Base-by-base conservation (phyloP, 2,888 invertebrate species). In the Suillia variegata region DNA sequence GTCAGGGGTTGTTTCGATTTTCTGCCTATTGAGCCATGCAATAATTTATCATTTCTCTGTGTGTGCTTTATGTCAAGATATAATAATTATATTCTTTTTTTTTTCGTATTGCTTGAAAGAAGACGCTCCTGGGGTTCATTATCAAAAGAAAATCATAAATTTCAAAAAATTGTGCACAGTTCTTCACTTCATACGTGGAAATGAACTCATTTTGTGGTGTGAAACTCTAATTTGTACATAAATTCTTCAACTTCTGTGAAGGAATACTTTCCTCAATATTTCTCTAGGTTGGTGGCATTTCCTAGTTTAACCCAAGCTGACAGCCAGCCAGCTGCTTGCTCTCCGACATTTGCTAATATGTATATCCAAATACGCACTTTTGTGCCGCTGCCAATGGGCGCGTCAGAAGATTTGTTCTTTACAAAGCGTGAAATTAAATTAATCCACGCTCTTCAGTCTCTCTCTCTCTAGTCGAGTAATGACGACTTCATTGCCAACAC, bases 121-220 rank as follows among this genome's bases (percentile, higher is more conserved):
- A 71, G 68, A 68, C 72, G 71, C 74, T 77, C 75, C 74, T 73
- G 78, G 79, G 76, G 78, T 77, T 68, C 70, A 64, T 60, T 70
- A 59, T 21, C 56, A 47, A 62, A 58, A 15, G 53, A 59, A 59
- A 45, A 20, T 18, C 17, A 18, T 4, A 20, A 45, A 45, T 2
- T 45, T 45, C 20, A 6, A 18, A 45, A 18, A n/a, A 38, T 8
- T 4, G 12, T 38, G 38, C 38, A 38, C 4, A 4, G 15, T 38
- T 38, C 38, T n/a, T 38, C 15, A n/a, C 38, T n/a, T 24, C 38
- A 47, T 53, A n/a, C n/a, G n/a, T n/a, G n/a, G n/a, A n/a, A n/a
- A 58, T 68, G 67, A 62, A 53, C 51, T 63, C 71, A 65, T 73
- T 74, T 67, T 76, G 76, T 74, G 76, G 72, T 68, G 63, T 56